Base-by-base conservation (phyloP, 2,797 vertebrate species). In the Pyrocephalus nanus region DNA sequence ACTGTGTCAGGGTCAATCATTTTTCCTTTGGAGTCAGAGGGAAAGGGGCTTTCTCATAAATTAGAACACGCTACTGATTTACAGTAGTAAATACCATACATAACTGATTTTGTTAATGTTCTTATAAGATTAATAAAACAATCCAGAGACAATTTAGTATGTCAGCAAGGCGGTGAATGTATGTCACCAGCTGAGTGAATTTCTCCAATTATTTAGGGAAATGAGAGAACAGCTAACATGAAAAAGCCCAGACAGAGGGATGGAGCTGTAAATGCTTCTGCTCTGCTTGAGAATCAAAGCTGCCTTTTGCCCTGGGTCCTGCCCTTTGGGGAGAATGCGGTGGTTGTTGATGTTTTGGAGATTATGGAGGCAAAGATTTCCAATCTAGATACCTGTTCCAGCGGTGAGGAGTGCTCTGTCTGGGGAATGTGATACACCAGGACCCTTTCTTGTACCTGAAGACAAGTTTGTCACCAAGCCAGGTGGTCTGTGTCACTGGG, bases 1-100 rank as follows among this genome's bases (percentile, higher is more conserved):
- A 90, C 76, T 51, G 38, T 94, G 86, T 96, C 94, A 95, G 80
- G 96, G 96, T 96, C 95, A 94, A 92, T 94, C 93, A 87, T 53
- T 67, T 82, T 95, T 94, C 92, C 57, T 92, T 94, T 93, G 57
- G 86, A 94, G 86, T 93, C 77, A 62, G 70, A 94, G 62, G 58
- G 53, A 95, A 92, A 91, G 61, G 85, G 69, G 12, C 53, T 85
- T 86, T 72, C 86, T 86, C 81, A 57, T 85, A 88, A 96, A 95
- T 96, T 45, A 74, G 42, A 92, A 38, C 91, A 77, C 4, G 1
- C 7, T 93, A 27, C 77, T 88, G 74, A 78, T 86, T 93, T 92
- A 23, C 71, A 82, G 66, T 20, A 30, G 88, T 88, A 96, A 94
- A 92, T 88, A 79, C 57, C 83, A 38, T 57, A 67, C 73, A 23